Conservation (phyloP, 92 coral and sea anemone genomes). For the Ricordea florida region DNA sequence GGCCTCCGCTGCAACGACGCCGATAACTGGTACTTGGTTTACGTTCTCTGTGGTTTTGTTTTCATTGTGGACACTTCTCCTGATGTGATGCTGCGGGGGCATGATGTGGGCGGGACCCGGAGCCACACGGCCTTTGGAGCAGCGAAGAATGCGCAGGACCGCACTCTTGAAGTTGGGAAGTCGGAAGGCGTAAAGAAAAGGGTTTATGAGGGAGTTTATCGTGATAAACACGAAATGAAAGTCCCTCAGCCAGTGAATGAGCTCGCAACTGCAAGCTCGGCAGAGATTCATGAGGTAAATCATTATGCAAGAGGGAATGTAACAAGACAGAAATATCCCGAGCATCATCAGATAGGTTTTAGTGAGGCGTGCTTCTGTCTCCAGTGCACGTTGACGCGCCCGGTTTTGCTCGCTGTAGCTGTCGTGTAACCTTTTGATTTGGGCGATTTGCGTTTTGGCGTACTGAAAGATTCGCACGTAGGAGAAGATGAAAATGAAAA, state of each 20-base stretch:
- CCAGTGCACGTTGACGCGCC: conserved; percentile 68
- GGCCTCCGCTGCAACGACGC: no score
- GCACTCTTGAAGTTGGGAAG: conserved; percentile 75
- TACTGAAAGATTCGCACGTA: conserved; percentile 82
- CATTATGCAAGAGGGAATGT: conserved; percentile 88
- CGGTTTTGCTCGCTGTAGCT: conserved; percentile 66
- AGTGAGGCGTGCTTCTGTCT: conserved; percentile 70
- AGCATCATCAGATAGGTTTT: conserved; percentile 83
- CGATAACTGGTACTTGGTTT: no score
- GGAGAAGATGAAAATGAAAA: conserved; percentile 81
- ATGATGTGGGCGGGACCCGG: neutral
- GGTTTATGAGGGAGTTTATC: conserved; percentile 80
- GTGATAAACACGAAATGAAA: conserved; percentile 81
- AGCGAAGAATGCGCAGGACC: conserved; percentile 18
- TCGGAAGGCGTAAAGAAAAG: conserved; percentile 85
- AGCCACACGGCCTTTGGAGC: conserved; percentile 14
- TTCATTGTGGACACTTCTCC: no score
- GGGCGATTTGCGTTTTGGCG: conserved; percentile 65
- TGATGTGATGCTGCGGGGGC: no score
- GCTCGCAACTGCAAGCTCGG: conserved; percentile 77
- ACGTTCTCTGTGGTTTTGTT: no score
- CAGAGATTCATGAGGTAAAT: conserved; percentile 93
- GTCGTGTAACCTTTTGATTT: conserved; percentile 42
- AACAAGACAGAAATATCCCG: conserved; percentile 73
- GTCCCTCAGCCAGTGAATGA: conserved; percentile 92